Base-by-base conservation (phyloP, 1,140 invertebrate species). In the Zaprionus lachaisei region DNA sequence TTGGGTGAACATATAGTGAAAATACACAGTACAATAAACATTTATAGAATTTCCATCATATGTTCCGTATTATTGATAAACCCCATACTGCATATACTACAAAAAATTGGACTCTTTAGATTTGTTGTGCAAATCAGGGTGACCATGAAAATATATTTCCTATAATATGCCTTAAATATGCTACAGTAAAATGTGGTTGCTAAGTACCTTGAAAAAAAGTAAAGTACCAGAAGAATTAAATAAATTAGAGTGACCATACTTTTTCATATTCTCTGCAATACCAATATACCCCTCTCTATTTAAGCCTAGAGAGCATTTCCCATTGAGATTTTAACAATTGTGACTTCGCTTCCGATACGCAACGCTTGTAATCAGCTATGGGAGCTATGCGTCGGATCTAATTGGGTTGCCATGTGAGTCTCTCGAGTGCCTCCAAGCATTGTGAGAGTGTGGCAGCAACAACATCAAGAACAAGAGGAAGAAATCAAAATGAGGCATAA, bases 361-460 rank as follows among this genome's bases (percentile, higher is more conserved):
- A 80, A 56, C 70, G 65, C 60, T 49, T 61, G 49, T 62, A 76
- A 87, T 81, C 84, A 81, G 67, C 82, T 73, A 31, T 60, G 82
- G 82, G 64, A 81, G 55, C 58, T 58, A 44, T 20, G 77, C n/a
- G 80, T 83, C 69, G 38, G 47, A 64, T 75, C 65, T 87, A 89
- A 81, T 89, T 89, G 84, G 78, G 69, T 78, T 75, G 65, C 31
- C 80, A 67, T 77, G 69, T 66, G 74, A 66, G 44, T 72, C 61
- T 31, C 58, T 14, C 7, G 20, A 38, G 51, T 49, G 28, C 24
- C 44, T 20, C 37, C 12, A 17, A 60, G 34, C 57, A 11, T 1
- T 64, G 65, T 65, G 44, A 15, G 4, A 56, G 24, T 49, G 54
- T 71, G 37, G 17, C 55, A 56, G 26, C 20, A 44, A 54, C 28